Base-by-base conservation (phyloP, 2,888 invertebrate species). In the Tetragonula carbonaria region DNA sequence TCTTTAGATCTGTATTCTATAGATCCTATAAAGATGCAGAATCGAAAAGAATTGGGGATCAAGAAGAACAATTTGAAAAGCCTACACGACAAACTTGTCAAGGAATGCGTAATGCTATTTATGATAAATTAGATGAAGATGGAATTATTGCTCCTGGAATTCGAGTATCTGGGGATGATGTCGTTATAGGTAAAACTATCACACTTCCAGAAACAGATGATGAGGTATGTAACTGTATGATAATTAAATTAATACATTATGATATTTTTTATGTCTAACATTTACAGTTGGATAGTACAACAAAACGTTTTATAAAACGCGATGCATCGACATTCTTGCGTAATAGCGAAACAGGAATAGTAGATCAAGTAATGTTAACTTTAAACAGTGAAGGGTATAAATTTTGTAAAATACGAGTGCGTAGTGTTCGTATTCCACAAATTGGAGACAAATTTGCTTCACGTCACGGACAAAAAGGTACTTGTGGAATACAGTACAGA, bases 361-460 rank as follows among this genome's bases (percentile, higher is more conserved):
- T 99, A 53, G 99, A 99, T 95, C 99, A 99, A 96, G 99, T 99
- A 6, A 99, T 99, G 99, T 95, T 99, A 87, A 99, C 99, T 0
- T 95, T 99, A 66, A 99, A 99, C 94, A 97, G 98, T 81, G 99
- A 99, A 94, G 99, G 99, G 23, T 99, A 99, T 95, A 99, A 99
- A 95, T 99, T 99, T 95, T 99, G 99, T 93, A 99, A 99, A 95
- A 99, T 99, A 94, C 97, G 99, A 80, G 99, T 99, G 14, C 96
- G 99, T 78, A 99, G 99, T 28, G 99, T 99, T 38, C 97, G 99
- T 89, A 99, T 99, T 87, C 99, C 99, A 11, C 99, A 99, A 96
- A 99, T 99, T 93, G 99, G 99, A 2, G 99, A 99, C 95, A 99
- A 99, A 95, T 99, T 99, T 95, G 99, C 99, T 55, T 99, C 99